Evolutionary conservation across 2,113 vertebrate species (phyloP), one percentile per base, ranked within the genome.

Genomic region (Furnarius figulus): DNA sequence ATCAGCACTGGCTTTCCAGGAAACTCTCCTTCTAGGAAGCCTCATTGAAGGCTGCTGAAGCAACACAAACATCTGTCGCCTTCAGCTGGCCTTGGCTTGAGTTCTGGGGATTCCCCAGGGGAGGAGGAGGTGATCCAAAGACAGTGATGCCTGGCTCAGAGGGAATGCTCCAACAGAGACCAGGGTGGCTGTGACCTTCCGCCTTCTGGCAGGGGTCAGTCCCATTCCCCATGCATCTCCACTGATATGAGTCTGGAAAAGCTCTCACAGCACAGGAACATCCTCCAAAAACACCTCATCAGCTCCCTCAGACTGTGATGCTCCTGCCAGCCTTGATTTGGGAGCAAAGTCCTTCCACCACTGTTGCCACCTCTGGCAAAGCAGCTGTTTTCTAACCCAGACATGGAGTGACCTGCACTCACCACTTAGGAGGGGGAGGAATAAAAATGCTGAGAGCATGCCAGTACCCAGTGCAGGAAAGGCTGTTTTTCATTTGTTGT

Each of bases 361-460:
- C 31, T 0, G 0, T 8, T 39, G 35, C 31, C 37, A 3, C 31
- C 24, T 46, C 72, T 86, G 30, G 28, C 58, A 40, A 42, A 91
- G 47, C 46, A 58, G 37, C 40, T 33, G 19, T 46, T 53, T 39
- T 24, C 55, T 61, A 35, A 75, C 42, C 17, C 22, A 1, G 14
- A 9, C 0, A 1, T 37, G 84, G 65, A 75, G 59, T 14, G 40
- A 28, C n/a, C 73, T 75, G 33, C 4, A 5, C 63, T 82, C 31
- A 24, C 46, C 4, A 4, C 53, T 55, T 7, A 12, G 7, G 0
- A 12, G 7, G 0, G 6, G 11, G 12, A 15, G 11, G 27, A 31
- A 15, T 22, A 33, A 63, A 78, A 87, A 39, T 14, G 19, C 37
- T 3, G 4, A 58, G 56, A 79, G 21, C 66, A 53, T 53, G 66